Conservation (phyloP, 2,113 vertebrate species). For the Hemibagrus wyckioides region DNA sequence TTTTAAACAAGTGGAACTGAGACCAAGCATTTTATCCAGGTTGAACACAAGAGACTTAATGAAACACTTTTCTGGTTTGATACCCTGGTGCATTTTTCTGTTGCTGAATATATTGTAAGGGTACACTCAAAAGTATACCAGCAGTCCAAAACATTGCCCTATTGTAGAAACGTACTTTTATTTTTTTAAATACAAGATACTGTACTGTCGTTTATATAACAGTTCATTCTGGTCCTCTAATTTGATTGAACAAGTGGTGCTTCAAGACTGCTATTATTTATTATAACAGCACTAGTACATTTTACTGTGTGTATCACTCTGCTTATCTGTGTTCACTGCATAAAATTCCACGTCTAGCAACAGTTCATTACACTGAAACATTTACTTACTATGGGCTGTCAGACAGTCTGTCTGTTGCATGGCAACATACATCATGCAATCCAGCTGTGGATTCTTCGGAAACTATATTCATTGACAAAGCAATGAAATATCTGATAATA, state of each 20-base stretch:
- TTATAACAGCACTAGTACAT: neutral
- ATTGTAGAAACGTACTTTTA: neutral
- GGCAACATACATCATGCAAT: neutral
- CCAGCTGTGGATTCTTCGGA: neutral
- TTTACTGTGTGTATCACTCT: neutral
- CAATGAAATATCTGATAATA: neutral
- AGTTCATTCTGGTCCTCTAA: neutral
- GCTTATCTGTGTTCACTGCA: neutral
- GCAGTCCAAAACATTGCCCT: neutral
- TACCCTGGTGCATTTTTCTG: neutral
- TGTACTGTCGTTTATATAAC: neutral
- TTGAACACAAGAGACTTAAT: neutral
- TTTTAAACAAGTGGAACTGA: neutral
- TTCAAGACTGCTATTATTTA: neutral
- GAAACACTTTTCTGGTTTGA: neutral
- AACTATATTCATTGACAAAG: neutral
- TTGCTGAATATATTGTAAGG: neutral
- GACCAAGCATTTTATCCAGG: neutral
- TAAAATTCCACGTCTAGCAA: neutral
- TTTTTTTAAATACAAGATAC: too few relatives aligned
- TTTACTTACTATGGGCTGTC: neutral
- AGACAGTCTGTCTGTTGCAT: neutral
- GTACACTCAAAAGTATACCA: neutral
- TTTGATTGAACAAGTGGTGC: neutral
- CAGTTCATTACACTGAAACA: neutral